These are phyloP conservation scores for Sclerurus mexicanus DNA, from an alignment of 2,113 vertebrate genomes.

Conservation along the genomic window DNA sequence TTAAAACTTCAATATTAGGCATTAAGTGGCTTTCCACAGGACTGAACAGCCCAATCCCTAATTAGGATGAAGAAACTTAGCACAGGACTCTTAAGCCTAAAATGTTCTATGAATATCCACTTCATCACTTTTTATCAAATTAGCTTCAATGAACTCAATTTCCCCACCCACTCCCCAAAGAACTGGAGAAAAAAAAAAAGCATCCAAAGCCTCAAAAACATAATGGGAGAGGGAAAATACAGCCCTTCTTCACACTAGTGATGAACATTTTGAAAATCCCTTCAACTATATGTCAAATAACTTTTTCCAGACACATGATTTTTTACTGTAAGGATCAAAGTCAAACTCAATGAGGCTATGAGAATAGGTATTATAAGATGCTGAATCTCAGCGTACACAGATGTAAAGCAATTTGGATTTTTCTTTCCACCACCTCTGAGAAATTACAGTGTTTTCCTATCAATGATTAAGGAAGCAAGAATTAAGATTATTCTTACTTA, in stretches of 20 bases:
- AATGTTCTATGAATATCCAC: background rate
- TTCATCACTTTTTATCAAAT: background rate
- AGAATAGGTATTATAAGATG: background rate
- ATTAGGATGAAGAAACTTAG: background rate
- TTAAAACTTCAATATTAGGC: background rate
- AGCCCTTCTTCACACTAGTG: background rate
- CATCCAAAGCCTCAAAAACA: background rate
- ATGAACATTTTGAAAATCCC: background rate
- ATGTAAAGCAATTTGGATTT: background rate
- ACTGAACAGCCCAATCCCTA: background rate
- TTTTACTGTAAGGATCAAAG: background rate
- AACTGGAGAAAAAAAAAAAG: background rate
- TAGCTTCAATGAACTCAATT: background rate
- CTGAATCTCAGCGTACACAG: background rate
- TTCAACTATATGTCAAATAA: background rate
- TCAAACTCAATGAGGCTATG: background rate
- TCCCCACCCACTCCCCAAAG: fast-evolving
- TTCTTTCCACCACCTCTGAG: background rate
- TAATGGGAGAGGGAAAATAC: background rate
- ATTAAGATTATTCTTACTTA: background rate
- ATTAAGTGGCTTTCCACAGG: background rate
- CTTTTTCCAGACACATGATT: background rate
- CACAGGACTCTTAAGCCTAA: background rate
- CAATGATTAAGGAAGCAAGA: background rate
- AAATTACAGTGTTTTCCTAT: background rate